Evolutionary conservation across 1,140 invertebrate genomes (phyloP).

Genomic region (Pissodes strobi): DNA sequence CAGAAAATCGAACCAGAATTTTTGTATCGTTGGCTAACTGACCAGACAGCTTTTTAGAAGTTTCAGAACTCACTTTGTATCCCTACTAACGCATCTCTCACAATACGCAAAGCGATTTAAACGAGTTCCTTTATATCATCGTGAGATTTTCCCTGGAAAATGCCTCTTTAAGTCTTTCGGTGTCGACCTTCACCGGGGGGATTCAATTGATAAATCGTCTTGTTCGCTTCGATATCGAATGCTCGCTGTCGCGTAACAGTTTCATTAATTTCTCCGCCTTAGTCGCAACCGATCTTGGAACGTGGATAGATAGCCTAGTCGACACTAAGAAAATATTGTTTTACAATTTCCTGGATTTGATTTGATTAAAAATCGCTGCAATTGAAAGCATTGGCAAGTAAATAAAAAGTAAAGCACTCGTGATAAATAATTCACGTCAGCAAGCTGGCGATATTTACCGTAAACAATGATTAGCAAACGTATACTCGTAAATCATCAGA

Average conservation of each 20-base stretch:
- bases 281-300: not conserved
- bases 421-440: not conserved
- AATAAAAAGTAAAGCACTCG: not conserved
- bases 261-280: not conserved
- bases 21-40: no score
- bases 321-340: not conserved
- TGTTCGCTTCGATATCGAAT: slow-evolving; percentile 12
- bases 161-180: not conserved
- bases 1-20: no score
- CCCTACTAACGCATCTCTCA: no score
- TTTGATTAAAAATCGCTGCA: not conserved
- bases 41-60: no score
- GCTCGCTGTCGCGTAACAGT: slow-evolving; percentile 14
- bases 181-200: slow-evolving; percentile 11
- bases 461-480: not conserved
- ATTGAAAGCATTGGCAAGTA: not conserved
- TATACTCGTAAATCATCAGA: not conserved
- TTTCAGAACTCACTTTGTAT: no score
- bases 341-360: not conserved
- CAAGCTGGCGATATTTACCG: not conserved
- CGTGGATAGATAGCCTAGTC: not conserved
- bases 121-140: no score
- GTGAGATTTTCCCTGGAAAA: not conserved
- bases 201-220: slow-evolving; percentile 18
- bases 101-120: no score